A percentile compares a stretch with the other conserved stretches of the same genome.
Evolutionary conservation across 2,797 vertebrate genomes (phyloP).

Genomic region (Acipenser ruthenus): DNA sequence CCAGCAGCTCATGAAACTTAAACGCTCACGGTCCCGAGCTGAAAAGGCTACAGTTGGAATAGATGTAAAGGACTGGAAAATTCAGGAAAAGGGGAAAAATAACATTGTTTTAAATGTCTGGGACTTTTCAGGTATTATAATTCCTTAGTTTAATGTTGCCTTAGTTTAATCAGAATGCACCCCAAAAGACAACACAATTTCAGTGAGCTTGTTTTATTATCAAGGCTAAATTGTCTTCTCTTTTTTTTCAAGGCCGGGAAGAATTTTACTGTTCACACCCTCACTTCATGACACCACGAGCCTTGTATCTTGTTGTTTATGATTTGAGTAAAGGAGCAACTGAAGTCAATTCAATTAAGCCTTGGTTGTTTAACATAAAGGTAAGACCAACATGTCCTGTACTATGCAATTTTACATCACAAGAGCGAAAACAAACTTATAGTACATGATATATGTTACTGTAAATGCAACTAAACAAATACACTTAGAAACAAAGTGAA

Average conservation of each 20-base stretch:
- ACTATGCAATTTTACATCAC: too few species aligned
- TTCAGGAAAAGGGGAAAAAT: constrained; percentile 69
- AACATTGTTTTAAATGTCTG: constrained; percentile 85
- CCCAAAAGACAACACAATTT: background rate
- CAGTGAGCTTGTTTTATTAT: background rate
- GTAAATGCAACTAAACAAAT: too few species aligned
- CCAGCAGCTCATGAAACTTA: constrained; percentile 79
- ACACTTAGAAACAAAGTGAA: too few species aligned
- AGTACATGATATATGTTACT: too few species aligned
- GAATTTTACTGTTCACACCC: constrained; percentile 82
- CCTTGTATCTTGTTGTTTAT: constrained; percentile 87
- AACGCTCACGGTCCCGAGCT: constrained; percentile 45
- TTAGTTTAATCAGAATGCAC: background rate
- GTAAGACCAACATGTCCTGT: constrained; percentile 40
- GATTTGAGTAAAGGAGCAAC: constrained; percentile 80
- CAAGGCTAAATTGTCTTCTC: constrained; percentile 7
- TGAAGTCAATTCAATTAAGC: constrained; percentile 85
- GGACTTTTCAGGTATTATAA: constrained; percentile 84
- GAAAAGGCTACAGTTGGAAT: constrained; percentile 57
- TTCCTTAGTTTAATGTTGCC: background rate
- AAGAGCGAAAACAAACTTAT: too few species aligned
- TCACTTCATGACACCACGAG: constrained; percentile 85
- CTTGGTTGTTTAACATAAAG: constrained; percentile 97
- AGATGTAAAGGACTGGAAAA: constrained; percentile 77
- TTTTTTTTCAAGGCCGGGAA: constrained; percentile 65